Evolutionary conservation across 2,797 vertebrate genomes (phyloP), one percentile per base, ranked within the genome.

Genomic region (Rhodeus uyekii): DNA sequence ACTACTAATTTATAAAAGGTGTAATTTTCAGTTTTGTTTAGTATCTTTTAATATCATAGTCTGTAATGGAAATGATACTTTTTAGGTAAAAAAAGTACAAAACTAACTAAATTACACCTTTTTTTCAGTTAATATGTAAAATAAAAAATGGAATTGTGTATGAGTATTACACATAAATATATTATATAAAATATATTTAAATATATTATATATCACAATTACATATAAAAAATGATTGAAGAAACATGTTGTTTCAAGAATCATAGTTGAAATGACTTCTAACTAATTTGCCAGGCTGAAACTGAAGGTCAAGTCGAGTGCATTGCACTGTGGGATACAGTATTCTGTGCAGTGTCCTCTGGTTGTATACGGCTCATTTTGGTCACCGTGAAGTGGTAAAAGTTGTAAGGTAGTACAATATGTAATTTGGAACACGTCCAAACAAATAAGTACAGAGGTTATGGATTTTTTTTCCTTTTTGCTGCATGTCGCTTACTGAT

Each of bases 401-500:
- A 44, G 36, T n/a, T 29, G 55, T 38, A 75, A 38, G 13, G 24
- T 39, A 18, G 34, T 32, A 27, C 74, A 14, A 39, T 61, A 46
- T 60, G 58, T 24, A 32, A 4, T 61, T 32, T 63, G 36, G 18
- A 76, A 53, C 32, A 64, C 44, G n/a, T 39, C 36, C 19, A 39
- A 60, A 53, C 29, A 48, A 27, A 50, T 39, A 36, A 38, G 22
- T 3, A 58, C 12, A 71, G 22, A 75, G 60, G 58, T 44, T 74
- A 32, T 55, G 29, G 46, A 5, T 5, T 53, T 44, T 16, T 53
- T 32, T 34, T 48, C 46, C 3, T 48, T 72, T 75, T 32, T 32
- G n/a, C 63, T 39, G 46, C 14, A 60, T 79, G 77, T 29, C 77
- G n/a, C 34, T 64, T 78, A 65, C 22, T 22, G 48, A 78, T 78